phyloP scores from a whole-genome alignment of 1,140 invertebrate species.

The Zelostemma sp. region DNA sequence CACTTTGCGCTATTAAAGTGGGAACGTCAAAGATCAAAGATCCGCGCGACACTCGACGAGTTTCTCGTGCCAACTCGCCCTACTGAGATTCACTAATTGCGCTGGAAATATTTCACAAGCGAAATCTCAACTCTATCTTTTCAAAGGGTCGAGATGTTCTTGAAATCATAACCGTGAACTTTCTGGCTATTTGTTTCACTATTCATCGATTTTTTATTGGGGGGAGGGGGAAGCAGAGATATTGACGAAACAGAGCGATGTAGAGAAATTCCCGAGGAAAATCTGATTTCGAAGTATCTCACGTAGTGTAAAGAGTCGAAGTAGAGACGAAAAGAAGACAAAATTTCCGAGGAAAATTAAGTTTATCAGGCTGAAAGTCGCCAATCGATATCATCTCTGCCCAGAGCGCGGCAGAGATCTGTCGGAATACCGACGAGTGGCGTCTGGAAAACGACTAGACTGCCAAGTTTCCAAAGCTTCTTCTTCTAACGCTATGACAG shows the following conservation, averaged over 20 bases:
- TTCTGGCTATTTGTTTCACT: too few relatives aligned
- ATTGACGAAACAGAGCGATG: neutral
- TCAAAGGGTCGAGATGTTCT: too few relatives aligned
- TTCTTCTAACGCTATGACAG: neutral
- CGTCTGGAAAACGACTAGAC: neutral
- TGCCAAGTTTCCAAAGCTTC: neutral
- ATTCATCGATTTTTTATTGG: too few relatives aligned
- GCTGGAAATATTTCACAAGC: too few relatives aligned
- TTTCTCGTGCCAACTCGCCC: too few relatives aligned
- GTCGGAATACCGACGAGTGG: neutral
- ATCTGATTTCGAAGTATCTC: neutral
- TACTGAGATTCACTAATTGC: too few relatives aligned
- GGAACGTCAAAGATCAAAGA: neutral
- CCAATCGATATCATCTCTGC: slow-evolving; percentile 6
- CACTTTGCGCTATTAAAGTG: neutral
- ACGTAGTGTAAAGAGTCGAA: neutral
- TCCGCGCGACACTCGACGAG: too few relatives aligned
- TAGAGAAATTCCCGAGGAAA: neutral
- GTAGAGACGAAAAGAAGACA: neutral
- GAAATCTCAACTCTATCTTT: too few relatives aligned
- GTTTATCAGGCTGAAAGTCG: neutral
- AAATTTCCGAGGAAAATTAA: neutral
- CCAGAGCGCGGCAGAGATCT: neutral
- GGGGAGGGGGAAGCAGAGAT: neutral
- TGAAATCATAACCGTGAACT: too few relatives aligned